Evolutionary conservation across 2,888 invertebrate genomes (phyloP).

Genomic region (Andrena hattorfiana): DNA sequence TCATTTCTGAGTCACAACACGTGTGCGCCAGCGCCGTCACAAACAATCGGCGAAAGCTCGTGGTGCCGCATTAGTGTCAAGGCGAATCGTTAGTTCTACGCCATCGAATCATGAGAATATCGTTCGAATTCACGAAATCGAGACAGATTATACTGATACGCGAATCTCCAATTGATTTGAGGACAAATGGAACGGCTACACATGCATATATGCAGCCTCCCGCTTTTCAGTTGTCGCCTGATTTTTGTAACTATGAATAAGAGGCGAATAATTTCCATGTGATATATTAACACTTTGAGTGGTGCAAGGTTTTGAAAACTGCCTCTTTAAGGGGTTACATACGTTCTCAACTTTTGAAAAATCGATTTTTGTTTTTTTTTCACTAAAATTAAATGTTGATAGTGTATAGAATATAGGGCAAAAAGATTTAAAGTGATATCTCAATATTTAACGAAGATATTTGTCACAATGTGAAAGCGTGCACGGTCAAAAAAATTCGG

Average conservation of each 20-base stretch:
- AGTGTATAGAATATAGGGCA: too few species aligned
- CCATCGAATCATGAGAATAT: conserved; percentile 30
- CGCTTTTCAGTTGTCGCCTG: not conserved
- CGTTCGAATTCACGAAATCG: conserved; percentile 32
- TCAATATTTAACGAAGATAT: too few species aligned
- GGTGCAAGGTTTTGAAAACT: too few species aligned
- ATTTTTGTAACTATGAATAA: not conserved
- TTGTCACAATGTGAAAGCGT: too few species aligned
- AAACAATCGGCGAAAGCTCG: conserved; percentile 58
- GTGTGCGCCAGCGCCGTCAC: conserved; percentile 64
- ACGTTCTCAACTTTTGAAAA: too few species aligned
- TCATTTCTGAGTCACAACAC: conserved; percentile 76
- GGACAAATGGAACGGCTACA: not conserved
- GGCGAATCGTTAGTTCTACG: conserved; percentile 59
- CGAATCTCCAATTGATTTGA: conserved; percentile 24
- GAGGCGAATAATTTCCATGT: too few species aligned
- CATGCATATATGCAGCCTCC: not conserved
- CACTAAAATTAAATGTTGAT: too few species aligned
- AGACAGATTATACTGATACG: not conserved
- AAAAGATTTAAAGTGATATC: too few species aligned
- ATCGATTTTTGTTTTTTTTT: too few species aligned
- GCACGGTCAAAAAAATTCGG: too few species aligned
- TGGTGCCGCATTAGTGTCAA: conserved; percentile 60
- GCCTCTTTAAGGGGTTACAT: too few species aligned
- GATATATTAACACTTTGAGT: too few species aligned